phyloP scores from a whole-genome alignment of 2,113 vertebrate species.

The Pontoporia blainvillei region DNA sequence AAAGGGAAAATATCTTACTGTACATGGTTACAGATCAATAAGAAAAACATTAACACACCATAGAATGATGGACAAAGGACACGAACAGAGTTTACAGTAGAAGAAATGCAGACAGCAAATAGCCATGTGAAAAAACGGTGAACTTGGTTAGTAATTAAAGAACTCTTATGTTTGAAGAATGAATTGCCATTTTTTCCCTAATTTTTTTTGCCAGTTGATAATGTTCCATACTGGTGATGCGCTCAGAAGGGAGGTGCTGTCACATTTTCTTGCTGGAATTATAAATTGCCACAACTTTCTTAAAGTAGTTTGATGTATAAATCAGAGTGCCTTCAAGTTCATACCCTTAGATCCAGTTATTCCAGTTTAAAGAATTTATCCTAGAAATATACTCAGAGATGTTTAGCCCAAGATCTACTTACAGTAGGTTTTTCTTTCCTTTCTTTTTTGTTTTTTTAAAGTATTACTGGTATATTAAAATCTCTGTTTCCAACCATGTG shows the following conservation, averaged over 20 bases:
- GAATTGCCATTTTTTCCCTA: background rate
- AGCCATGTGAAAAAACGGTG: background rate
- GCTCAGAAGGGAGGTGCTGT: background rate
- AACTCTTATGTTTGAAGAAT: background rate
- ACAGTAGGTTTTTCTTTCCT: background rate
- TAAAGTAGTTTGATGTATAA: background rate
- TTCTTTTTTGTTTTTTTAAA: background rate
- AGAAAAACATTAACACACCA: background rate
- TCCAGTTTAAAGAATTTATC: background rate
- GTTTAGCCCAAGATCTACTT: background rate
- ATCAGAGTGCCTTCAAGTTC: background rate
- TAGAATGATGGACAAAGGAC: background rate
- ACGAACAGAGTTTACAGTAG: background rate
- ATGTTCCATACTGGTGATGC: background rate
- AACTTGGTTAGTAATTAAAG: background rate
- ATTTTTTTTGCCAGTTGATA: background rate
- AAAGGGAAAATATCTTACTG: background rate
- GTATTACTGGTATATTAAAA: background rate
- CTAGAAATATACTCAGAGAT: background rate
- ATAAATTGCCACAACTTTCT: background rate
- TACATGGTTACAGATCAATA: background rate
- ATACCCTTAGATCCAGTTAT: background rate
- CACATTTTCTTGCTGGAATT: background rate
- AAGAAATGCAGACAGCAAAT: background rate
- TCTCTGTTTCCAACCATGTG: background rate